Percentiles rank a stretch among this genome's conserved stretches.
phyloP scores from a whole-genome alignment of 2,888 invertebrate genomes.

The Leptinotarsa peninsularis region DNA sequence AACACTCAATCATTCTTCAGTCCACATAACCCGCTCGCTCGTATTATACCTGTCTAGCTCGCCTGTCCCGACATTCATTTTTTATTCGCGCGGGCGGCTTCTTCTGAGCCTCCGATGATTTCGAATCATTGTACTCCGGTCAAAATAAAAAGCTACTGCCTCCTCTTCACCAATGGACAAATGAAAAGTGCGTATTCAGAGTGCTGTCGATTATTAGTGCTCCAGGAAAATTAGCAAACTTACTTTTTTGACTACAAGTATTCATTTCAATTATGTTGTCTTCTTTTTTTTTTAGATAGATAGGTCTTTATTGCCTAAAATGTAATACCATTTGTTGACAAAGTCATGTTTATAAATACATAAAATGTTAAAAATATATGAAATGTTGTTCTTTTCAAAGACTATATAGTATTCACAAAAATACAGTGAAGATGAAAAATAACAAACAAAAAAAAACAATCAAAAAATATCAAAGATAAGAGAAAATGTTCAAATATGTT shows the following conservation, averaged over 20 bases:
- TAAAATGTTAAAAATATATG: no score
- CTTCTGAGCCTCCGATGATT: conserved; percentile 42
- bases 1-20: conserved; percentile 27
- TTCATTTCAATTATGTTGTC: no score
- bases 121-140: conserved; percentile 50
- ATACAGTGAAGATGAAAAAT: no score
- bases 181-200: conserved; percentile 39
- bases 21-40: conserved; percentile 21
- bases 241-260: neutral
- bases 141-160: conserved; percentile 54
- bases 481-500: no score
- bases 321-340: no score
- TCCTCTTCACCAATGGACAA: conserved; percentile 40
- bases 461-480: no score
- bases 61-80: conserved; percentile 27
- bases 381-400: no score
- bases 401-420: no score
- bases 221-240: neutral
- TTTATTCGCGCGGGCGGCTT: conserved; percentile 40
- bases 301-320: no score
- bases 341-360: no score
- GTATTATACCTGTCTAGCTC: conserved; percentile 15
- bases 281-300: no score
- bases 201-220: conserved; percentile 13
- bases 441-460: no score